phyloP scores from a whole-genome alignment of 2,888 invertebrate species.

The Thymelicus lineola region DNA sequence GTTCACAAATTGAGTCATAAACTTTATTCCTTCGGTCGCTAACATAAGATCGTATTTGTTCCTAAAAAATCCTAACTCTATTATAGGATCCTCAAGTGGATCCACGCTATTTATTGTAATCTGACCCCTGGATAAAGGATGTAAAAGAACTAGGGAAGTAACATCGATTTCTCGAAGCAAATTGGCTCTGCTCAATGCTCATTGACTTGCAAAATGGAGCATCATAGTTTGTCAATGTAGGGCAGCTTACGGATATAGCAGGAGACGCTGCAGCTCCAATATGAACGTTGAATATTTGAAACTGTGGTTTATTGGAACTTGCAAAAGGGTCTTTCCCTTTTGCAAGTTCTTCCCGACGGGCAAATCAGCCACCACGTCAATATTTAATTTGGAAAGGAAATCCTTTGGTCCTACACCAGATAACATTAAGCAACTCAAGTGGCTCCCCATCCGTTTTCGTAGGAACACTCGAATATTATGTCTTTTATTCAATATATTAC shows the following conservation, averaged over 20 bases:
- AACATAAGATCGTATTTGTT: conserved; percentile 56
- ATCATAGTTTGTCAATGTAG: conserved; percentile 52
- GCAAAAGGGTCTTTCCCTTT: conserved; percentile 53
- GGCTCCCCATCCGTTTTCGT: no score
- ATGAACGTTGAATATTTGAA: conserved; percentile 67
- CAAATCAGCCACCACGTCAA: conserved; percentile 60
- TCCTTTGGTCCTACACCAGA: conserved; percentile 70
- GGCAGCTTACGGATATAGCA: conserved; percentile 53
- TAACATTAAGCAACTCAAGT: no score
- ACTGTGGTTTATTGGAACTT: conserved; percentile 55
- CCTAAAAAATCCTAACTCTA: conserved; percentile 65
- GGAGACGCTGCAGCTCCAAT: conserved; percentile 63
- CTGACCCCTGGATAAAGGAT: conserved; percentile 67
- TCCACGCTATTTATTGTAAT: conserved; percentile 62
- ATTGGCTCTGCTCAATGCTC: conserved; percentile 59
- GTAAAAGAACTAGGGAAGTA: conserved; percentile 56
- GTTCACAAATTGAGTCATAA: conserved; percentile 55
- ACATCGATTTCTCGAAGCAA: conserved; percentile 58
- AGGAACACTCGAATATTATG: no score
- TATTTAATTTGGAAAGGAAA: conserved; percentile 56
- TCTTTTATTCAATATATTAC: no score
- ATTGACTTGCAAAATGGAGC: conserved; percentile 55
- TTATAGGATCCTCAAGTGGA: conserved; percentile 64
- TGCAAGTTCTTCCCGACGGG: conserved; percentile 74
- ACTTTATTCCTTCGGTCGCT: conserved; percentile 61